Percentiles rank a stretch among this genome's conserved stretches.
Evolutionary conservation across 2,797 vertebrate species (phyloP).

Genomic region (Sebastes elongatus): DNA sequence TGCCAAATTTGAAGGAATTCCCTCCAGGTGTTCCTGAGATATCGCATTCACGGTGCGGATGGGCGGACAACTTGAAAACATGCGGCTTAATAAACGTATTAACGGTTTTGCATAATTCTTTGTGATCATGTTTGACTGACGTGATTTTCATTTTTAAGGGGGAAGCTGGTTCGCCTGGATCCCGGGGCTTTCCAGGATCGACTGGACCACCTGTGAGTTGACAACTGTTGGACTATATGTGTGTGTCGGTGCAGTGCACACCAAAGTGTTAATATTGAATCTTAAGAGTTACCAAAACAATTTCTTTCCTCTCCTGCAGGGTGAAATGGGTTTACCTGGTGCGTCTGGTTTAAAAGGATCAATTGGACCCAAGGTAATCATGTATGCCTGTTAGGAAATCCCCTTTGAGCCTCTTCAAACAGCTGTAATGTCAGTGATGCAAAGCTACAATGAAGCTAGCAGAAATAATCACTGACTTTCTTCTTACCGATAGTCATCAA

Average conservation of each 20-base stretch:
- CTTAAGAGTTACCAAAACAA: background rate
- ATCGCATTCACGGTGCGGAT: background rate
- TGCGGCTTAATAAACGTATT: background rate
- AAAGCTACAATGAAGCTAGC: background rate
- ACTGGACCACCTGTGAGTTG: constrained; percentile 86
- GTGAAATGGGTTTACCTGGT: constrained; percentile 87
- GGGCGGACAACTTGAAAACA: background rate
- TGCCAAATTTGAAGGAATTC: background rate
- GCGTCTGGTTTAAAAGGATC: constrained; percentile 86
- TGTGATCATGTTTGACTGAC: background rate
- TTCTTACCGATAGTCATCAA: background rate
- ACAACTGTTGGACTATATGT: constrained; percentile 10
- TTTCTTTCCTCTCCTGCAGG: constrained; percentile 77
- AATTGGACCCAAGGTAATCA: constrained; percentile 87
- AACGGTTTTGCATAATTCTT: background rate
- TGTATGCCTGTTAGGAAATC: constrained; percentile 1
- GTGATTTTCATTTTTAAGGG: constrained; percentile 82
- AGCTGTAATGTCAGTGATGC: background rate
- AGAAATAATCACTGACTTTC: constrained; percentile 13
- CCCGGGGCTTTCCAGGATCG: constrained; percentile 86
- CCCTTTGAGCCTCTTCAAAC: background rate
- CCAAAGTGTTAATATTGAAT: background rate
- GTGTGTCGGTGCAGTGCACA: background rate
- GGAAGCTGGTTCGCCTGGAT: constrained; percentile 86
- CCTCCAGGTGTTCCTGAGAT: background rate